Evolutionary conservation across 1,140 invertebrate species (phyloP).

Genomic region (Panonychus citri): DNA sequence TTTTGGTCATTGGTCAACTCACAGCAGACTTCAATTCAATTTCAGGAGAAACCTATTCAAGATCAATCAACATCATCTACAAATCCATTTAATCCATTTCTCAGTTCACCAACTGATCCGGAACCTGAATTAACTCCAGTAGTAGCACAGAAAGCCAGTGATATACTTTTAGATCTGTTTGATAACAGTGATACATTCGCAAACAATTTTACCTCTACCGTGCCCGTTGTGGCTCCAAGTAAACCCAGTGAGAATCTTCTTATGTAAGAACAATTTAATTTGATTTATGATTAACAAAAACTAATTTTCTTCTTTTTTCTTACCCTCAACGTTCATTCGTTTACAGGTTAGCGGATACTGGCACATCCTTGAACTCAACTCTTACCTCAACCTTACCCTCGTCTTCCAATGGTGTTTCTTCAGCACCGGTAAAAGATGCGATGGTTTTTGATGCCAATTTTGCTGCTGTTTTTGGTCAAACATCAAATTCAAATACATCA

Average conservation of each 20-base stretch:
- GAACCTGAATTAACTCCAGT: background rate
- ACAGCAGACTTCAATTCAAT: background rate
- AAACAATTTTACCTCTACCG: background rate
- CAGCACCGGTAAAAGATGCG: background rate
- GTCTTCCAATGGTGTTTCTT: background rate
- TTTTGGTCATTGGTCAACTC: background rate
- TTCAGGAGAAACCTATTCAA: conserved; percentile 7
- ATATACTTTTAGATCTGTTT: background rate
- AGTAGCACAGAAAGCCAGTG: background rate
- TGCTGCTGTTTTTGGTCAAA: conserved; percentile 6
- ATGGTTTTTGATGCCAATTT: conserved; percentile 6
- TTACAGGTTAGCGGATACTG: background rate
- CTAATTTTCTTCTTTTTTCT: background rate
- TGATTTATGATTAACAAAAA: background rate
- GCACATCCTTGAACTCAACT: background rate
- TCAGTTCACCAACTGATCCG: background rate
- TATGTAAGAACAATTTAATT: background rate
- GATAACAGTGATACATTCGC: background rate
- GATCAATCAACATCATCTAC: conserved; percentile 25
- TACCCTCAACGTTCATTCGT: background rate
- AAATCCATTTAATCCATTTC: background rate
- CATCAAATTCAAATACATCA: background rate
- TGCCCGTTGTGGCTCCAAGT: background rate
- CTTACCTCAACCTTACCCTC: background rate
- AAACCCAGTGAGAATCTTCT: background rate